Percentiles rank a stretch among this genome's conserved stretches.
phyloP scores from a whole-genome alignment of 2,888 invertebrate genomes.

The Tenthredo mesomela region DNA sequence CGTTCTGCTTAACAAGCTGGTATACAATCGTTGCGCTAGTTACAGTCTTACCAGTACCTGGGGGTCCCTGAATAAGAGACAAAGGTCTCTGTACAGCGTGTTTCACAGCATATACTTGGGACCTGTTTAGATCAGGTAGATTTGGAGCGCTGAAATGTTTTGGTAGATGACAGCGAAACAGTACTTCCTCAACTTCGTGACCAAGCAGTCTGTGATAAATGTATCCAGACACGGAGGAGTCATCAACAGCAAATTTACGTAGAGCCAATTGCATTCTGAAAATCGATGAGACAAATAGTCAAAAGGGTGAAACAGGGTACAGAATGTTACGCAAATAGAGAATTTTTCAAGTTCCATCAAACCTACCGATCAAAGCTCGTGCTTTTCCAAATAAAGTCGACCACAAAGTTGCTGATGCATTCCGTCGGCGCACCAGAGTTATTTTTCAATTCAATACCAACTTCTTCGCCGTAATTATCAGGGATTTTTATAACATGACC shows the following conservation, averaged over 20 bases:
- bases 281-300: constrained; percentile 54
- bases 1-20: constrained; percentile 96
- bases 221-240: constrained; percentile 97
- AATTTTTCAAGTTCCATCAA: constrained; percentile 32
- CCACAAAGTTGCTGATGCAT: constrained; percentile 96
- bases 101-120: constrained; percentile 99
- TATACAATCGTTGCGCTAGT: constrained; percentile 99
- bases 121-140: constrained; percentile 97
- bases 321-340: constrained; percentile 40
- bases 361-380: constrained; percentile 95
- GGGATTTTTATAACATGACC: constrained; percentile 98
- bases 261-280: constrained; percentile 96
- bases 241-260: constrained; percentile 97
- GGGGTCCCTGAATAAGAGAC: constrained; percentile 98
- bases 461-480: constrained; percentile 98
- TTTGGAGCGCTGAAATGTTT: constrained; percentile 99
- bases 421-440: constrained; percentile 96
- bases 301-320: constrained; percentile 48
- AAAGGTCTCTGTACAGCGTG: constrained; percentile 98
- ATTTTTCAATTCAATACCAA: constrained; percentile 97
- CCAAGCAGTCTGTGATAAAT: constrained; percentile 98
- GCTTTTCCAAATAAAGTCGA: constrained; percentile 99
- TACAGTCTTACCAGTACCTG: constrained; percentile 99
- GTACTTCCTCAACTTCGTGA: constrained; percentile 95
- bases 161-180: constrained; percentile 94